Evolutionary conservation across 2,797 vertebrate genomes (phyloP).

Genomic region (Phoebastria nigripes): DNA sequence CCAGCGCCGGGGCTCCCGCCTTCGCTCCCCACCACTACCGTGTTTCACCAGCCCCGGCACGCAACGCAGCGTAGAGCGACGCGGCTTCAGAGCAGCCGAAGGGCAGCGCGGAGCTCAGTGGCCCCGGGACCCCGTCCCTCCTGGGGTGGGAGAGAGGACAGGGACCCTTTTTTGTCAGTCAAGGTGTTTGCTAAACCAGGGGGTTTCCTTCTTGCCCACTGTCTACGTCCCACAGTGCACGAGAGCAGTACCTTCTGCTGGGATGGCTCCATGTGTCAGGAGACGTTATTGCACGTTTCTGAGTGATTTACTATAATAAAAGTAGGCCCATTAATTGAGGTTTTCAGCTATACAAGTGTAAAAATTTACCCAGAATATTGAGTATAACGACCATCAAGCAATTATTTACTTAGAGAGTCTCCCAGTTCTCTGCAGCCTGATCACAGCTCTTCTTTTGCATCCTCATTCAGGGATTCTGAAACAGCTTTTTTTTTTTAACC

Average conservation of each 20-base stretch:
- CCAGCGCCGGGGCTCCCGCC: background rate
- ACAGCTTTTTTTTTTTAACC: background rate
- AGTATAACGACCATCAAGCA: background rate
- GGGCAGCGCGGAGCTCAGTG: background rate
- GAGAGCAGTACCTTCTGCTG: background rate
- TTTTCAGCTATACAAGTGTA: background rate
- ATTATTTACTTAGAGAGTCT: too few species aligned
- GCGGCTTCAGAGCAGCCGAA: background rate
- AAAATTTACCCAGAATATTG: background rate
- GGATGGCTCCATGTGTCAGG: background rate
- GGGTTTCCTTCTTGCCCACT: background rate
- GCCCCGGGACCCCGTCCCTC: background rate
- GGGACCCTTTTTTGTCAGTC: background rate
- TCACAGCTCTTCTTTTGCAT: background rate
- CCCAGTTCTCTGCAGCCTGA: too few species aligned
- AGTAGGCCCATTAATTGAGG: too few species aligned
- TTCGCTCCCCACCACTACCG: rapidly evolving
- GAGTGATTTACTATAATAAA: background rate
- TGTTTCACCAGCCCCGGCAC: background rate
- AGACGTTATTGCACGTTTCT: background rate
- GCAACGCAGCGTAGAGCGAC: rapidly evolving
- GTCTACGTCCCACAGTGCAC: background rate
- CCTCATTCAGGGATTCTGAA: background rate
- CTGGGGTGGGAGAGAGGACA: too few species aligned
- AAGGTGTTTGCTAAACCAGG: background rate